Base-by-base conservation (phyloP, 1,140 invertebrate genomes). In the Luehdorfia chinensis region DNA sequence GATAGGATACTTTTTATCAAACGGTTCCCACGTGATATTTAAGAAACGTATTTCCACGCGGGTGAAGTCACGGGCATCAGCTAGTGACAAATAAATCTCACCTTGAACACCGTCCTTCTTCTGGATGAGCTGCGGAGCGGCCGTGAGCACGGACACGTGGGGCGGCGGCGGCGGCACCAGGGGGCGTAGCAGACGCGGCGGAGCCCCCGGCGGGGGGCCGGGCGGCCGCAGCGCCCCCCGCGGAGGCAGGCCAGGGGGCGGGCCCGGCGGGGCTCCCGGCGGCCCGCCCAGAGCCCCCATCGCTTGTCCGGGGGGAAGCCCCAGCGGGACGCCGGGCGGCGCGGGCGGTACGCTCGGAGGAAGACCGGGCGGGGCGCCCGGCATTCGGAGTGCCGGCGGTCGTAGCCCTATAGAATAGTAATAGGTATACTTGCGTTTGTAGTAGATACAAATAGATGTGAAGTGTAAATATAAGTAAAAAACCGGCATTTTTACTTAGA, bases 111-210 rank as follows among this genome's bases (percentile, higher is more conserved):
- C 83, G 39, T 91, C 89, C 56, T 90, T 90, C 66, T 90, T 87
- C 47, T 90, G 91, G 62, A 96, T 94, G 2, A 96, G 90, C 67
- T 95, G 95, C 4, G 95, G 95, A 1, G 92, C 94, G 21, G 95
- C 95, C 41, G 92, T 92, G 9, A 96, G 81, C 4, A 96, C 94
- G 73, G 85, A 84, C n/a, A 87, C 60, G 4, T 74, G 80, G 1
- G 83, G 75, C 49, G 90, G 90, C 53, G 90, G 88, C 44, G 88
- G 87, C 7, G 89, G 87, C 14, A 88, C 87, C 14, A 89, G 69
- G 16, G 90, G 86, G 54, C 90, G 71, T 39, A 88, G 75, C 62
- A 93, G 63, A 39, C 67, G 65, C 3, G 61, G 89, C 21, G 88
- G 92, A 27, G 90, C 88, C 0, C 90, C 90, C 0, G 91, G 91